A percentile compares a stretch with the other conserved stretches of the same genome.
phyloP scores from a whole-genome alignment of 2,797 vertebrate genomes.

The Novumbra hubbsi region DNA sequence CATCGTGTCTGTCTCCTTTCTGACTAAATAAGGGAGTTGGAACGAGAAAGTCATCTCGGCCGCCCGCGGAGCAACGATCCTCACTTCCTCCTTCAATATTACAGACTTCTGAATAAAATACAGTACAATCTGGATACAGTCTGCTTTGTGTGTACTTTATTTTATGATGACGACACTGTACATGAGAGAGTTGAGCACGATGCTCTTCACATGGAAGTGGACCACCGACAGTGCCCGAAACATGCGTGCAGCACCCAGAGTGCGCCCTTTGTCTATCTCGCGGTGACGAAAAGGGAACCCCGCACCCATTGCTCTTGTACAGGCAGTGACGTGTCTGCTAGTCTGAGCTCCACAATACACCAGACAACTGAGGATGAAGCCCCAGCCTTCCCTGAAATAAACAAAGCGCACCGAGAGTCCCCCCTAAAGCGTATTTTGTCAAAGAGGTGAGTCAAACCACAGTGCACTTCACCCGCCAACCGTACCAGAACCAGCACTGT shows the following conservation, averaged over 20 bases:
- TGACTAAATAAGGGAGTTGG: conserved; percentile 75
- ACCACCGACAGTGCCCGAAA: not conserved
- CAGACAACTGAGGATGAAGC: conserved; percentile 47
- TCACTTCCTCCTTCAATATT: conserved; percentile 10
- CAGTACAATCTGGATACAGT: not conserved
- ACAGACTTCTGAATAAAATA: not conserved
- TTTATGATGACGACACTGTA: not conserved
- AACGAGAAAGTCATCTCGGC: conserved; percentile 31
- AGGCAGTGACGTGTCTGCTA: conserved; percentile 65
- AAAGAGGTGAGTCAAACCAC: conserved; percentile 29
- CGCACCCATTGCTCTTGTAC: conserved; percentile 42
- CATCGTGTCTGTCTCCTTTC: conserved; percentile 20
- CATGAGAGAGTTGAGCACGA: not conserved
- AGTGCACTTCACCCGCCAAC: conserved; percentile 9
- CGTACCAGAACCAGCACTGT: not conserved
- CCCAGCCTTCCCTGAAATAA: conserved; percentile 41
- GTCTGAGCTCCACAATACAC: conserved; percentile 35
- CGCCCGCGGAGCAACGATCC: conserved; percentile 28
- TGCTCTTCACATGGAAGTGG: not conserved
- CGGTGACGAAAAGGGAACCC: conserved; percentile 70
- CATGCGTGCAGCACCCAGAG: not conserved
- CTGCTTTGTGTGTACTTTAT: not conserved
- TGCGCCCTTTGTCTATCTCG: conserved; percentile 21
- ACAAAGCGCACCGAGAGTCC: conserved; percentile 16
- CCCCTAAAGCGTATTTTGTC: not conserved